These are phyloP conservation scores for Ormia ochracea DNA, from an alignment of 2,888 invertebrate genomes.

Conservation along the genomic window DNA sequence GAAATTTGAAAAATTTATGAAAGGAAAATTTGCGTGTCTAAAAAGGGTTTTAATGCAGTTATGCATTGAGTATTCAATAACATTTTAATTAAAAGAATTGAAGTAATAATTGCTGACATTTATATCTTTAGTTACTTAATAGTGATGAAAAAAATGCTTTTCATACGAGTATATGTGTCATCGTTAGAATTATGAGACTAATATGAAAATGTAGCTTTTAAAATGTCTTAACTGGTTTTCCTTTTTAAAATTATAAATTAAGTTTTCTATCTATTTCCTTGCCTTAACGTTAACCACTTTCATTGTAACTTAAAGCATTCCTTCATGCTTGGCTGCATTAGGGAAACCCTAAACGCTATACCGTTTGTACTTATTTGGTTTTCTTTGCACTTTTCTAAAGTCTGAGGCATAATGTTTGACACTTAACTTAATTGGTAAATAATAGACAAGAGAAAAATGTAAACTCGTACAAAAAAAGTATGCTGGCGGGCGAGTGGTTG, in stretches of 20 bases:
- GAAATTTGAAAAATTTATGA: no score
- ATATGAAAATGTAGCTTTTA: no score
- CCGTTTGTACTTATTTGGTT: not conserved
- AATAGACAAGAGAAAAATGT: constrained; percentile 3
- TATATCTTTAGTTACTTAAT: no score
- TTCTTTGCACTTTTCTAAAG: constrained; percentile 9
- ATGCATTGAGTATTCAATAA: no score
- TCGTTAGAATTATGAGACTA: no score
- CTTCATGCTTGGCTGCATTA: constrained; percentile 41
- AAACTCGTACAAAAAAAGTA: not conserved
- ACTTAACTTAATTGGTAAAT: constrained; percentile 31
- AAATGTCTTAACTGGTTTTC: not conserved
- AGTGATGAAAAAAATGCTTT: no score
- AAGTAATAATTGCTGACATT: no score
- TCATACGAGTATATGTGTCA: no score
- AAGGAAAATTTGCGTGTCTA: no score
- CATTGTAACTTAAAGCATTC: constrained; percentile 2
- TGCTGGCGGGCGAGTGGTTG: not conserved
- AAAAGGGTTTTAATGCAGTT: no score
- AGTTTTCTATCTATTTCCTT: not conserved
- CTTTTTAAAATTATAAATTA: not conserved
- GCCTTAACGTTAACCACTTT: not conserved
- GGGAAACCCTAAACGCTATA: constrained; percentile 46
- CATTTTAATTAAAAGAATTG: no score
- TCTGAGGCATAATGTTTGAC: constrained; percentile 32